Evolutionary conservation across 2,113 vertebrate species (phyloP).

Genomic region (Campylomormyrus numenius): DNA sequence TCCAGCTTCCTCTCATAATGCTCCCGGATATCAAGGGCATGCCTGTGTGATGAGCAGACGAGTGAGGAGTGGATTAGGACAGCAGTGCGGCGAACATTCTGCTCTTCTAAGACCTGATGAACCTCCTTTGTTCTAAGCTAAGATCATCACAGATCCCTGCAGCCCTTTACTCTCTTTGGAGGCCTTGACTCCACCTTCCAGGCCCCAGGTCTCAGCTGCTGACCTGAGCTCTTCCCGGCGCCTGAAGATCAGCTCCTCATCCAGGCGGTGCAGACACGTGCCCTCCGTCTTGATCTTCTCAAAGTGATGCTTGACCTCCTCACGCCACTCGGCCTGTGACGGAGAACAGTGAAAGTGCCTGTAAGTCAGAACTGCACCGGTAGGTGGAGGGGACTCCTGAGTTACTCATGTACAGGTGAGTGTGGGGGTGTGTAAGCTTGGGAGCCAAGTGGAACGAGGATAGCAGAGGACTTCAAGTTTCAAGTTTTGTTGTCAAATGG

Average conservation of each 20-base stretch:
- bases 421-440: not conserved
- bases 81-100: not conserved
- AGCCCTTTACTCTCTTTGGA: not conserved
- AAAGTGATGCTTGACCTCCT: constrained; percentile 91
- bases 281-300: constrained; percentile 97
- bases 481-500: not conserved
- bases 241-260: constrained; percentile 88
- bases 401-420: not conserved
- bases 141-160: not conserved
- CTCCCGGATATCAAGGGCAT: constrained; percentile 90
- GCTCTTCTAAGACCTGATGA: not conserved
- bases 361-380: not conserved
- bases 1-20: constrained; percentile 95
- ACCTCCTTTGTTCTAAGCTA: not conserved
- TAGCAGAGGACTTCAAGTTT: not conserved
- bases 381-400: not conserved
- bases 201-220: constrained; percentile 2
- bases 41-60: constrained; percentile 58
- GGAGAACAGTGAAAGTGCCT: constrained; percentile 1
- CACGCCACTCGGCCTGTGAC: constrained; percentile 83
- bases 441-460: not conserved
- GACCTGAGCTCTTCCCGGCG: constrained; percentile 90
- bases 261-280: constrained; percentile 86
- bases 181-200: not conserved
- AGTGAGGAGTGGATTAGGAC: not conserved